These are phyloP conservation scores for Trichogramma pretiosum DNA, from an alignment of 1,140 invertebrate genomes.

Conservation along the genomic window DNA sequence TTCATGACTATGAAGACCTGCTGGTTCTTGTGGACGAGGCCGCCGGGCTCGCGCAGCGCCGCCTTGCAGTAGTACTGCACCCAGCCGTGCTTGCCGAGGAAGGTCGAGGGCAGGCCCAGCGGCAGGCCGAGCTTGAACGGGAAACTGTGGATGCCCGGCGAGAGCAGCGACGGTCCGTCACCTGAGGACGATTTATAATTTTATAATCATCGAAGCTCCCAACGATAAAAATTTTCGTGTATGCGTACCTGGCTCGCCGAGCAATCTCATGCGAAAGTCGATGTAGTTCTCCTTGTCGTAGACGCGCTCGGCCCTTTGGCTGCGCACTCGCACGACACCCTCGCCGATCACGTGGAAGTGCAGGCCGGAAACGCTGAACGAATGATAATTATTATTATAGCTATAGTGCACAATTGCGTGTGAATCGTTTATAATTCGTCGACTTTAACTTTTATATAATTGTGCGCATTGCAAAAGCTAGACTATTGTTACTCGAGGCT, in stretches of 20 bases:
- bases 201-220: not conserved
- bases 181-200: conserved; percentile 43
- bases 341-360: conserved; percentile 92
- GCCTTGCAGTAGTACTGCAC: conserved; percentile 93
- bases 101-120: conserved; percentile 82
- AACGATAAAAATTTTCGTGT: not conserved
- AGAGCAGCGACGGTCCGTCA: conserved; percentile 73
- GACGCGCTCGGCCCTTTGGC: conserved; percentile 69
- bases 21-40: conserved; percentile 88
- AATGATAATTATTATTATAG: too few relatives aligned
- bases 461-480: too few relatives aligned
- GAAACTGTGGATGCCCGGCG: conserved; percentile 90
- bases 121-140: conserved; percentile 89
- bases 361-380: conserved; percentile 60
- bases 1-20: conserved; percentile 96
- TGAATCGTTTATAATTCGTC: too few relatives aligned
- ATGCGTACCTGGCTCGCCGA: conserved; percentile 77
- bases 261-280: conserved; percentile 84
- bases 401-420: too few relatives aligned
- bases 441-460: too few relatives aligned
- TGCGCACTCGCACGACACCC: conserved; percentile 74
- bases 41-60: conserved; percentile 78
- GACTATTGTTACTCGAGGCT: too few relatives aligned
- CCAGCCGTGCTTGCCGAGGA: conserved; percentile 89
- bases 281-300: conserved; percentile 92